Evolutionary conservation across 1,140 invertebrate genomes (phyloP), one percentile per base, ranked within the genome.

Genomic region (Pseudachorutes palmiensis): DNA sequence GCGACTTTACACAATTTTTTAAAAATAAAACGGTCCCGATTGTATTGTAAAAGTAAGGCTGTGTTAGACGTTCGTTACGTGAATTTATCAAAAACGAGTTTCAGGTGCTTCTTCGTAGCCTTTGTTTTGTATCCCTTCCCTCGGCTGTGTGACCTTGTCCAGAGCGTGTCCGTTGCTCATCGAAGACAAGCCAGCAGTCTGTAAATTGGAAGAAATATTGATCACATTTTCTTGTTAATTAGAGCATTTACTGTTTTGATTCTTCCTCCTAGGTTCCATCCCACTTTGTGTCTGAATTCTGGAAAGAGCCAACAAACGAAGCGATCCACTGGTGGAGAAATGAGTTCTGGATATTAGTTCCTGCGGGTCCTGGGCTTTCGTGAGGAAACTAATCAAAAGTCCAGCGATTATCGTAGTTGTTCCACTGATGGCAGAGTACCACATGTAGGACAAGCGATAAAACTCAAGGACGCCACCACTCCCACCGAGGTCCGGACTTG

Each of bases 241-340:
- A n/a, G n/a, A n/a, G n/a, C n/a, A n/a, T n/a, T n/a, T 28, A 22
- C 55, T 5, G 9, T 22, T 87, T 99, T 70, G 93, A 97, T 87
- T 88, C 96, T 74, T 98, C 99, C 81, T 92, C 94, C 57, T 89
- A 92, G 22, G 31, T 63, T 28, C 61, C 61, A 63, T 14, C 36
- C 36, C 24, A 63, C 61, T 48, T 24, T 63, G 19, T 9, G 19
- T 63, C 61, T 5, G 28, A 63, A 63, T 22, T 63, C 22, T 63
- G 61, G 61, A 48, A 63, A 63, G 5, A 63, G 22, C 36, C 41
- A 22, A 5, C 26, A 5, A 26, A 63, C 61, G n/a, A 63, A 48
- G 3, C 14, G 14, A 63, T 63, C 61, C 9, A 63, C n/a, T 14
- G 65, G 65, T 62, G 66, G 45, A 60, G 48, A 49, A 59, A 70